These are phyloP conservation scores for Montipora capitata DNA, from an alignment of 92 coral and sea anemone genomes.

Conservation along the genomic window DNA sequence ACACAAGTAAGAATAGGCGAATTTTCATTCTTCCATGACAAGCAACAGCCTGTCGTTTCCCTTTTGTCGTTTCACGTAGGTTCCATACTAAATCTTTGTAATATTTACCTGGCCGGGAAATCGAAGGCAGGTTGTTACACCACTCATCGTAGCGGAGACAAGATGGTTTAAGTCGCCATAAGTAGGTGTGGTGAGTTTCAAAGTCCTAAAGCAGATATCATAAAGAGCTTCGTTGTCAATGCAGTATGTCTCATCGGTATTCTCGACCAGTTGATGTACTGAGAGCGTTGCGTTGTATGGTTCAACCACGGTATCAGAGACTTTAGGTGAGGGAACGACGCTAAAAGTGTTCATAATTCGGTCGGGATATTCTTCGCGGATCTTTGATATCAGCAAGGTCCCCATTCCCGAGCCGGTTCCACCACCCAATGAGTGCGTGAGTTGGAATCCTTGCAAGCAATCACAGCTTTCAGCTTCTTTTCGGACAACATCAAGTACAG, in stretches of 20 bases:
- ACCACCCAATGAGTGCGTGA: slow-evolving; percentile 98
- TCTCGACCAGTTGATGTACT: slow-evolving; percentile 93
- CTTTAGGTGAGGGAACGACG: slow-evolving; percentile 95
- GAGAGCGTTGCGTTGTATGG: slow-evolving; percentile 97
- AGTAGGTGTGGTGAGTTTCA: slow-evolving; percentile 95
- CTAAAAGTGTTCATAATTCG: slow-evolving; percentile 98
- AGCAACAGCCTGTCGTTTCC: too few species aligned
- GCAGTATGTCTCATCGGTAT: slow-evolving; percentile 94
- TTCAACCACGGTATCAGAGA: slow-evolving; percentile 95
- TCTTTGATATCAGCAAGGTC: slow-evolving; percentile 92
- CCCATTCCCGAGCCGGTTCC: slow-evolving; percentile 99
- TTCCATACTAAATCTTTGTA: too few species aligned
- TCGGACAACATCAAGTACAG: slow-evolving; percentile 97
- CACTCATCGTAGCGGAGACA: slow-evolving; percentile 95
- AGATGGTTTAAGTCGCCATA: slow-evolving; percentile 96
- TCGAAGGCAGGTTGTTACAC: slow-evolving; percentile 90
- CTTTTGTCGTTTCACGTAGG: too few species aligned
- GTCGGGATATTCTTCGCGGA: slow-evolving; percentile 97
- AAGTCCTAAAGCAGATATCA: slow-evolving; percentile 94
- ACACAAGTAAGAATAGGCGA: too few species aligned
- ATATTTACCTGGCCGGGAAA: slow-evolving; percentile 91
- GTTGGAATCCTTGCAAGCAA: slow-evolving; percentile 97
- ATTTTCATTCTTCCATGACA: too few species aligned
- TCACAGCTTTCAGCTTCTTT: slow-evolving; percentile 99
- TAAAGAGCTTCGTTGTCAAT: slow-evolving; percentile 96